Conservation (phyloP, 2,113 vertebrate genomes). For the Regulus satrapa region DNA sequence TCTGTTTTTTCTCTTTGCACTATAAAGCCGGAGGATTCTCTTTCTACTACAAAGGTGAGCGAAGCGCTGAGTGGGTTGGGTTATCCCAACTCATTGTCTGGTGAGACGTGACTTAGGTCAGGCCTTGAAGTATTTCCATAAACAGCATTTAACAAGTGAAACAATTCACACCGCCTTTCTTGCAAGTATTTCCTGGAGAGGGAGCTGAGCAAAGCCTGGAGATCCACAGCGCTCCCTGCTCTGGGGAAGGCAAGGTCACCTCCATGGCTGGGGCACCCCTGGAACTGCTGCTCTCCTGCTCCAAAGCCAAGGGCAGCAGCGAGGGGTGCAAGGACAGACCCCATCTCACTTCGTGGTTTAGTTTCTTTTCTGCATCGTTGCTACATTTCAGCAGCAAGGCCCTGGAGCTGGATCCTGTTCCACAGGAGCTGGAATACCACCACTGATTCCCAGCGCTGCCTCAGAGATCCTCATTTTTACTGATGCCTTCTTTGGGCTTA, state of each 20-base stretch:
- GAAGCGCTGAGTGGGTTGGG: neutral
- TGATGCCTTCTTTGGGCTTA: neutral
- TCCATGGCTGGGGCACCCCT: rapidly evolving
- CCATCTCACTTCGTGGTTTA: neutral
- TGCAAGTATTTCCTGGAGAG: neutral
- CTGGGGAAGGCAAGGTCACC: neutral
- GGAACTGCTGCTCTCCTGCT: neutral
- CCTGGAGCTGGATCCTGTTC: too few relatives aligned
- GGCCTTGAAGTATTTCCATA: neutral
- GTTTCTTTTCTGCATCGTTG: neutral
- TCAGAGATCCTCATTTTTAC: neutral
- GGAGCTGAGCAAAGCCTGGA: neutral
- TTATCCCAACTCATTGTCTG: neutral
- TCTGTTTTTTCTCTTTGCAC: neutral
- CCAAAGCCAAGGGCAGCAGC: neutral
- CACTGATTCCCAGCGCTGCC: neutral
- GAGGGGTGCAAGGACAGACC: neutral
- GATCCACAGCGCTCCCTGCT: rapidly evolving
- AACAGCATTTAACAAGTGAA: neutral
- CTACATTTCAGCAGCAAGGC: neutral
- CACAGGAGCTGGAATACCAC: neutral
- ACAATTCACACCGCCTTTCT: neutral
- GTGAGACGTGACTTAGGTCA: neutral
- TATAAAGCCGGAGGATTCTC: neutral
- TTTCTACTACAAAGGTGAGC: neutral